Conservation (phyloP, 1,140 invertebrate species). For the Drosophila orena region DNA sequence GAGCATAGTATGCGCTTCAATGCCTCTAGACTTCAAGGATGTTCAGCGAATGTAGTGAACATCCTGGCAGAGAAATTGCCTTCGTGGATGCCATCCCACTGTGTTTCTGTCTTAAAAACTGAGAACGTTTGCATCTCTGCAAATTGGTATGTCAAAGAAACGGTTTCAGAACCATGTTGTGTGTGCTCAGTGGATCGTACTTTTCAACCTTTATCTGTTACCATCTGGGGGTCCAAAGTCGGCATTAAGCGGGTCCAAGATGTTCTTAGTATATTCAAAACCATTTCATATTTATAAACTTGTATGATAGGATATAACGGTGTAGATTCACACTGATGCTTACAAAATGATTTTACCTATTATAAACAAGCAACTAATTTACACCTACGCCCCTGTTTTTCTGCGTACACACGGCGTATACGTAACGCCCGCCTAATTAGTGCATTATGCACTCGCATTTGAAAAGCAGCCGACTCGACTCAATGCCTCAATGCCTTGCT, state of each 20-base stretch:
- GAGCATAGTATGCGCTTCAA: background rate
- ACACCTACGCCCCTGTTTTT: background rate
- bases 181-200: conserved; percentile 1
- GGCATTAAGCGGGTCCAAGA: background rate
- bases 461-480: conserved; percentile 55
- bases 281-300: too few species aligned
- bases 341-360: background rate
- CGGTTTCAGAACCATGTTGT: conserved; percentile 8
- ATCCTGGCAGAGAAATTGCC: background rate
- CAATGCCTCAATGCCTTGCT: conserved; percentile 58
- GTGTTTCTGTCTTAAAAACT: background rate
- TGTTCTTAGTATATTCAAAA: background rate
- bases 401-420: conserved; percentile 18
- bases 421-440: conserved; percentile 69
- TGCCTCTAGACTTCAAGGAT: background rate
- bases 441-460: conserved; percentile 47
- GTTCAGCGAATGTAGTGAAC: background rate
- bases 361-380: background rate
- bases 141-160: conserved; percentile 37
- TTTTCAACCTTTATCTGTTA: background rate
- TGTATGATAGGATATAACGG: too few species aligned
- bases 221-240: background rate
- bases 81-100: too few species aligned
- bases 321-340: too few species aligned
- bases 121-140: background rate